Conservation (phyloP, 2,888 invertebrate genomes). For the Lithosia quadra region DNA sequence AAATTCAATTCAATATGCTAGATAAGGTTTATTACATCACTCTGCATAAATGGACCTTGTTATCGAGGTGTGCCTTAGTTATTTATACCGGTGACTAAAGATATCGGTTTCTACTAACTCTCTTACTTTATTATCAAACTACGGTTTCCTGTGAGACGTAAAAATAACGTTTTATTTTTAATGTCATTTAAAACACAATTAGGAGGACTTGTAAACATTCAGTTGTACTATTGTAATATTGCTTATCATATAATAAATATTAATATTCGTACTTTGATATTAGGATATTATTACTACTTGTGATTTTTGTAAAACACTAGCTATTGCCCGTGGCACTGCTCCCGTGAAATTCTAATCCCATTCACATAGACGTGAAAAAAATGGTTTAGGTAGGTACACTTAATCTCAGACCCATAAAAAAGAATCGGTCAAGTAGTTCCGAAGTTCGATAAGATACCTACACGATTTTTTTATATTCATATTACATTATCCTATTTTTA, state of each 20-base stretch:
- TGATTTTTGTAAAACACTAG: neutral
- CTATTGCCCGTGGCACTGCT: no score
- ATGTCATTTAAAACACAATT: slow-evolving; percentile 47
- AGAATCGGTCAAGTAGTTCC: no score
- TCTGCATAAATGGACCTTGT: slow-evolving; percentile 63
- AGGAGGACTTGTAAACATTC: slow-evolving; percentile 36
- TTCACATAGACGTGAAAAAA: no score
- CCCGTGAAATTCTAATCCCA: no score
- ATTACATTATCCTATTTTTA: no score
- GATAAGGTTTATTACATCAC: slow-evolving; percentile 66
- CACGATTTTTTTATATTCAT: no score
- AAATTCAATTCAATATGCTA: slow-evolving; percentile 76
- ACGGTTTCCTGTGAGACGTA: slow-evolving; percentile 37
- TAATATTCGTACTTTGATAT: slow-evolving; percentile 29
- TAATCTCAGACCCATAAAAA: no score
- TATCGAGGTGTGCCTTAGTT: slow-evolving; percentile 41
- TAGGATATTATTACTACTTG: neutral
- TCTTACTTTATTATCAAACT: slow-evolving; percentile 39
- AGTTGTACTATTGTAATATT: slow-evolving; percentile 29
- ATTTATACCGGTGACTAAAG: slow-evolving; percentile 38
- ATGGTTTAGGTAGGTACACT: no score
- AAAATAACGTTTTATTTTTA: slow-evolving; percentile 47
- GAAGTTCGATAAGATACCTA: no score
- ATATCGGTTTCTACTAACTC: slow-evolving; percentile 42
- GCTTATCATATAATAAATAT: slow-evolving; percentile 26